phyloP scores from a whole-genome alignment of 2,888 invertebrate species.

The Saturnia japonica region DNA sequence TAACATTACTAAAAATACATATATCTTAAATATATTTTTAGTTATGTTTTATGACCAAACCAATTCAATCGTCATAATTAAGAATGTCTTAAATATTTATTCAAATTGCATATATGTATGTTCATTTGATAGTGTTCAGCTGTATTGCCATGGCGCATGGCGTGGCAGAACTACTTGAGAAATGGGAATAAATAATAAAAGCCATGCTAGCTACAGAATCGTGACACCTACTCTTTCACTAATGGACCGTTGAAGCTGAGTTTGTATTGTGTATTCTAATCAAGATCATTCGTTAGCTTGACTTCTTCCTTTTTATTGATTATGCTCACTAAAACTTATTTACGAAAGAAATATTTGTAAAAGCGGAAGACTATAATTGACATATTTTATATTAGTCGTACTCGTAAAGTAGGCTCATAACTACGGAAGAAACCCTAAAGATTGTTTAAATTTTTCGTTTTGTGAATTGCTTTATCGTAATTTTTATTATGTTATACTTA shows the following conservation, averaged over 20 bases:
- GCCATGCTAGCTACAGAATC: constrained; percentile 62
- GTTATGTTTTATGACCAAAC: neutral
- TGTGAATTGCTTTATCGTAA: too few species aligned
- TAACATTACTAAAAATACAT: neutral
- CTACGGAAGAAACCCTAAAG: too few species aligned
- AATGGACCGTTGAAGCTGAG: constrained; percentile 70
- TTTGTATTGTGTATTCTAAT: constrained; percentile 68
- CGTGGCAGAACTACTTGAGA: constrained; percentile 57
- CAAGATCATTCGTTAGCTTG: constrained; percentile 72
- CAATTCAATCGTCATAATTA: constrained; percentile 15
- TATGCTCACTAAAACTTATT: constrained; percentile 16
- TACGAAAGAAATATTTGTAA: neutral
- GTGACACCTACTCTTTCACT: constrained; percentile 77
- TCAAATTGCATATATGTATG: constrained; percentile 60
- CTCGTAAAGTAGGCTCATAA: too few species aligned
- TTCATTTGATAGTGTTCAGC: constrained; percentile 63
- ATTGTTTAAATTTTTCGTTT: too few species aligned
- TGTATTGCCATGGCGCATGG: constrained; percentile 50
- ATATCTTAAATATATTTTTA: too few species aligned
- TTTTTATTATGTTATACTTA: too few species aligned
- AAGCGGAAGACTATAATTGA: neutral
- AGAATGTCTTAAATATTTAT: constrained; percentile 46
- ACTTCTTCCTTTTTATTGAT: constrained; percentile 61
- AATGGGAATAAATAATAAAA: constrained; percentile 76
- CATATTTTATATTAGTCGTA: neutral